Base-by-base conservation (phyloP, 2,113 vertebrate species). In the Elaphurus davidianus region DNA sequence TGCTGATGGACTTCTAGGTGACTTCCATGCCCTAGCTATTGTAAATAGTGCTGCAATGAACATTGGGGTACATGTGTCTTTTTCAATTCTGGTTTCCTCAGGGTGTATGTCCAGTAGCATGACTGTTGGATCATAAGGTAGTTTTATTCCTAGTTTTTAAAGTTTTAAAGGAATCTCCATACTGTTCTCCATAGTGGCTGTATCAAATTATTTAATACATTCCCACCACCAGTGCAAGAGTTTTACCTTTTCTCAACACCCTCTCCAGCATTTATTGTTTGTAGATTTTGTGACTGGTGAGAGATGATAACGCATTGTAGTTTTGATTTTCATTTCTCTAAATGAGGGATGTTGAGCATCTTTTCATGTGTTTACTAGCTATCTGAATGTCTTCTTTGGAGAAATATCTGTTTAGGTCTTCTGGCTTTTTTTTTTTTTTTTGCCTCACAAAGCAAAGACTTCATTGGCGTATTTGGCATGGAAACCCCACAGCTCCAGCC, bases 381-480 rank as follows among this genome's bases (percentile, higher is more conserved):
- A n/a, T 67, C 16, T 67, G 62, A n/a, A 67, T 67, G 62, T 67
- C 62, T 67, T n/a, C 62, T 67, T n/a, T 67, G 16, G 62, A n/a
- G 33, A 67, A 67, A n/a, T n/a, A 19, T n/a, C 62, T 67, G 62
- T 67, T 67, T 67, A 67, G 62, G 62, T 17, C 33, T 67, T 67
- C 16, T 67, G 62, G 1, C 15, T 40, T 59, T 16, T 6, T 55
- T 16, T 16, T 17, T 33, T 33, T 16, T 60, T 67, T 52, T 19
- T 7, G 62, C 83, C 43, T 83, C 76, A 47, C 93, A 87, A 55
- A 96, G 67, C 54, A 88, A 62, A 96, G 87, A 96, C 91, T 98
- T 98, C 98, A 98, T 97, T 98, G 95, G 89, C 74, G 74, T 45
- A 60, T 96, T 71, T 92, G 90, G 91, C 87, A 90, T 84, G 6